Evolutionary conservation across 2,888 invertebrate species (phyloP), one percentile per base, ranked within the genome.

Genomic region (Drosophila incognita): DNA sequence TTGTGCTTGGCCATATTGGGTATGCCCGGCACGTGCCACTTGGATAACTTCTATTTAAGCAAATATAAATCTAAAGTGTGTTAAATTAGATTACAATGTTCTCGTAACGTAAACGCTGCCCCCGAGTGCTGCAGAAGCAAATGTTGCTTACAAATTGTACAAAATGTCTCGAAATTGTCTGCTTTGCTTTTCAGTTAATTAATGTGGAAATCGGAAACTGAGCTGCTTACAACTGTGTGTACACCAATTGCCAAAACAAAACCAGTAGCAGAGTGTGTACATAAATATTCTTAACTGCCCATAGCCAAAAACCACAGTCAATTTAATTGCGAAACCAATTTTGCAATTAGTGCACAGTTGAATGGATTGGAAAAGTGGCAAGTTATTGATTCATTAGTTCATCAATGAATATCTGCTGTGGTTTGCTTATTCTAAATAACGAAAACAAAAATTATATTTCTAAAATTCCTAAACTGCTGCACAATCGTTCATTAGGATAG

Each of bases 41-140:
- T 69, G 83, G 87, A 87, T 90, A 90, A 88, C 83, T 87, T 90
- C 90, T 82, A 88, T 88, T 87, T 90, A 87, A 90, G 87, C 87
- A 90, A 87, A 87, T 90, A 87, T 87, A 87, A 90, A 90, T 87
- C 87, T 86, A 88, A 87, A 88, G 89, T 89, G 90, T 86, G 87
- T 83, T 90, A 87, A 87, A 87, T 90, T 88, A 87, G 87, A 90
- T 87, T 88, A 90, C 83, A 87, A 88, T 85, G 88, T 88, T 89
- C 83, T 85, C 86, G 81, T 86, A 86, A 83, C 79, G 71, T 70
- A 76, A 85, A 81, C 58, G 72, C 49, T 83, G 64, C 52, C 74
- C 76, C 0, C 8, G 15, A 24, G 48, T 21, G 11, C 3, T 1
- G 29, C 6, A 24, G 31, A 11, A 46, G 38, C 42, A 48, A 53